Conservation (phyloP, 2,113 vertebrate genomes). For the Tympanuchus pallidicinctus region DNA sequence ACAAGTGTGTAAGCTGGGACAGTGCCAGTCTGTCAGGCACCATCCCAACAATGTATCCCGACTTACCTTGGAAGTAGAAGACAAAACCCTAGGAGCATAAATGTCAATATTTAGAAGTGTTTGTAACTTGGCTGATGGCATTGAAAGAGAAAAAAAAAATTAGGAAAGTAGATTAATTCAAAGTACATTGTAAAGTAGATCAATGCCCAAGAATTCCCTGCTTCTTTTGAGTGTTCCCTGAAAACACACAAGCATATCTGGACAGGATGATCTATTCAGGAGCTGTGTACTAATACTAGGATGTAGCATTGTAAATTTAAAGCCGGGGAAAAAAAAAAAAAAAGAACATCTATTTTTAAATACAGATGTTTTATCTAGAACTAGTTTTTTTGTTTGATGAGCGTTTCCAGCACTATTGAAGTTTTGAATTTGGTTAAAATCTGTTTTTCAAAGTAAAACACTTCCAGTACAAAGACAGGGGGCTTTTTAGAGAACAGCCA, state of each 20-base stretch:
- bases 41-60: background rate
- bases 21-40: background rate
- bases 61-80: background rate
- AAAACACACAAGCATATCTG: background rate
- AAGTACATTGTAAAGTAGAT: background rate
- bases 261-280: background rate
- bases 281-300: background rate
- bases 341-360: background rate
- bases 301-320: background rate
- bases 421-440: background rate
- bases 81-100: background rate
- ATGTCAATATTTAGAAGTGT: background rate
- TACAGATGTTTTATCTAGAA: background rate
- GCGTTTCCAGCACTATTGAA: background rate
- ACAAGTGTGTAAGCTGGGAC: accelerated
- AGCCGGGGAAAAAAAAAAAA: background rate
- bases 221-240: background rate
- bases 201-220: background rate
- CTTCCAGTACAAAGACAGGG: background rate
- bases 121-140: background rate
- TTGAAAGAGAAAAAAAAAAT: background rate
- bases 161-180: background rate
- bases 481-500: background rate
- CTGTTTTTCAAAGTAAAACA: background rate
- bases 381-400: background rate